phyloP scores from a whole-genome alignment of 2,797 vertebrate species.

The Stomatorhinus walkeri region DNA sequence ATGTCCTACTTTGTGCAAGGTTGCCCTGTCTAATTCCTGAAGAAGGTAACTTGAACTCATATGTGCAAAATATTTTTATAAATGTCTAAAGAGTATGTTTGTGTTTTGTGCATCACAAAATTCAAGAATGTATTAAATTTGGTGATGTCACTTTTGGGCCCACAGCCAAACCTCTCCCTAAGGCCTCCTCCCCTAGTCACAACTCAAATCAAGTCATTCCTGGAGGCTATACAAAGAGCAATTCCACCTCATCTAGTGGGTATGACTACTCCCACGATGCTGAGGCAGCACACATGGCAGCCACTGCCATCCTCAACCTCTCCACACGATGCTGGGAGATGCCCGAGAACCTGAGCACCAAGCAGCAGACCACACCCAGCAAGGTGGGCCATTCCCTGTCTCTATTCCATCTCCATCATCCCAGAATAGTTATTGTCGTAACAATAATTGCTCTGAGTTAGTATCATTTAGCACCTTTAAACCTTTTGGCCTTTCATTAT shows the following conservation, averaged over 20 bases:
- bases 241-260: slow-evolving; percentile 62
- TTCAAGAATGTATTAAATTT: background rate
- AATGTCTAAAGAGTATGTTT: background rate
- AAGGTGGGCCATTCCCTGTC: slow-evolving; percentile 51
- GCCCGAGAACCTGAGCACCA: slow-evolving; percentile 94
- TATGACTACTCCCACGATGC: slow-evolving; percentile 93
- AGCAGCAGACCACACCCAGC: slow-evolving; percentile 62
- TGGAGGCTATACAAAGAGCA: slow-evolving; percentile 70
- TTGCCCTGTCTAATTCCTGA: background rate
- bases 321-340: slow-evolving; percentile 97
- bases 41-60: background rate
- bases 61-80: background rate
- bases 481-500: slow-evolving; percentile 50
- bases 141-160: slow-evolving; percentile 36
- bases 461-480: slow-evolving; percentile 29
- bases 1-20: background rate
- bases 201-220: slow-evolving; percentile 53
- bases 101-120: background rate
- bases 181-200: slow-evolving; percentile 75
- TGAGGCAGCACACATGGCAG: slow-evolving; percentile 95
- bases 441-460: slow-evolving; percentile 55
- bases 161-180: slow-evolving; percentile 69
- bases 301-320: slow-evolving; percentile 94
- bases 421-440: slow-evolving; percentile 43
- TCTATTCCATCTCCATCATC: background rate